phyloP scores from a whole-genome alignment of 2,113 vertebrate genomes.

The Phoenicopterus ruber region DNA sequence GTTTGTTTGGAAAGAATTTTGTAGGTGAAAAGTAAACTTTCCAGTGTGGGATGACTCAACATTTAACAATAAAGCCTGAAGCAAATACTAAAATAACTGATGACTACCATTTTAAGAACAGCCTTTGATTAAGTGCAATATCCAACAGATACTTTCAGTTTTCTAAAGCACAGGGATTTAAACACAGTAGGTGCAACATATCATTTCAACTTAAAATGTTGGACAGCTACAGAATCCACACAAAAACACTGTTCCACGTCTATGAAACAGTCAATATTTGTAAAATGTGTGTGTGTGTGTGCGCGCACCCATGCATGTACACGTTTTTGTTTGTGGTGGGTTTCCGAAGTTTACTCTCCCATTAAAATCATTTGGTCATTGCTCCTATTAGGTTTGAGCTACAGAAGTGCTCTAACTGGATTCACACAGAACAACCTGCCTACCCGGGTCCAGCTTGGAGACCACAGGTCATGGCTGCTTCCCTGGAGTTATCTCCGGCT shows the following conservation, averaged over 20 bases:
- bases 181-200: not conserved
- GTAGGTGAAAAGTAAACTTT: not conserved
- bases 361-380: not conserved
- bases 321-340: not conserved
- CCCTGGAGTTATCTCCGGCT: accelerated
- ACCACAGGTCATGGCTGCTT: not conserved
- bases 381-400: not conserved
- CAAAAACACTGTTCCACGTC: not conserved
- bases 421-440: not conserved
- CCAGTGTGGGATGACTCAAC: not conserved
- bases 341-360: not conserved
- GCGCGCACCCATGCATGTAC: accelerated
- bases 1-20: not conserved
- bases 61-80: not conserved
- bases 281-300: not conserved
- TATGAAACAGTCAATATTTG: not conserved
- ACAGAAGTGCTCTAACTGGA: not conserved
- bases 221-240: not conserved
- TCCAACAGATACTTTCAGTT: not conserved
- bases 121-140: not conserved
- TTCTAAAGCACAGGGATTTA: not conserved
- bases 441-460: accelerated
- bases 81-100: not conserved
- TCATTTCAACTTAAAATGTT: not conserved
- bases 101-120: not conserved